Base-by-base conservation (phyloP, 2,113 vertebrate species). In the Pavo muticus region DNA sequence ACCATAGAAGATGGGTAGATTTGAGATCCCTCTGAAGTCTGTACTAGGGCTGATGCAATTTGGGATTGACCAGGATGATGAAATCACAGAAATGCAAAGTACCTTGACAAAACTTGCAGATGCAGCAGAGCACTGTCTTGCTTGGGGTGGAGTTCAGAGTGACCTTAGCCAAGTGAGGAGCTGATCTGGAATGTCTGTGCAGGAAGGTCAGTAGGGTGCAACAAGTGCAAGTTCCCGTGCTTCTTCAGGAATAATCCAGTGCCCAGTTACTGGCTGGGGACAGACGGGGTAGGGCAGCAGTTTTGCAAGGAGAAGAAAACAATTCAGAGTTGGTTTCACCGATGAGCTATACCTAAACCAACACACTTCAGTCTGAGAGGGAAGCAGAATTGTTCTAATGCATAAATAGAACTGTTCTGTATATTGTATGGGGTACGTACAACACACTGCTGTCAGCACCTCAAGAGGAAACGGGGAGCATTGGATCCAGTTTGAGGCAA, bases 351-450 rank as follows among this genome's bases (percentile, higher is more conserved):
- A 39, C 15, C 18, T 89, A 59, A 68, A 59, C 30, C 56, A 82
- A 35, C 10, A 42, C 0, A 0, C n/a, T 68, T 64, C 17, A 18
- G 1, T 5, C 17, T 56, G 42, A 40, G 50, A 63, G 45, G 74
- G 35, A 76, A 88, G 39, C 25, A 4, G 37, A 74, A 71, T 87
- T 75, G 19, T 20, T 81, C n/a, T 77, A 25, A 45, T 39, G 15
- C 17, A 14, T 44, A 68, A 74, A 37, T n/a, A 30, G 10, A 65
- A 70, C 15, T 64, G 19, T 80, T 88, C 30, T 57, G 15, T 65
- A 27, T 74, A 10, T 68, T 78, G 29, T 14, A 4, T 69, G 3
- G 61, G 21, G 15, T 54, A 25, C 60, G 4, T 14, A 84, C 40
- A 29, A 16, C 82, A 15, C 5, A 2, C 9, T 69, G 35, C 71